Conservation (phyloP, 2,113 vertebrate species). For the Rutilus rutilus region DNA sequence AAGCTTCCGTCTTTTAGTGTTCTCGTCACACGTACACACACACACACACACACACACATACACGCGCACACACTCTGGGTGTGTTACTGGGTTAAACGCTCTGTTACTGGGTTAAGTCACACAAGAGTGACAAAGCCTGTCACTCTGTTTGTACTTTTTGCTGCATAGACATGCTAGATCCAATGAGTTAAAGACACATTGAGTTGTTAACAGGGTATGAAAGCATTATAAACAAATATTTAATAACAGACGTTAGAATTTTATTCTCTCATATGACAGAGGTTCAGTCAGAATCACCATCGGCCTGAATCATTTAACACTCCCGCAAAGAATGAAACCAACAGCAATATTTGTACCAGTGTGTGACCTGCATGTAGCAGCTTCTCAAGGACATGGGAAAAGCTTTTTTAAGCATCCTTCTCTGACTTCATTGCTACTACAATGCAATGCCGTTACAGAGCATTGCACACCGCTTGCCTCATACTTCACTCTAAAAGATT, state of each 20-base stretch:
- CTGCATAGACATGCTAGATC: neutral
- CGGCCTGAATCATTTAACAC: slow-evolving; percentile 27
- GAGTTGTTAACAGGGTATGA: neutral
- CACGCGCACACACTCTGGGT: neutral
- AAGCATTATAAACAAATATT: slow-evolving; percentile 27
- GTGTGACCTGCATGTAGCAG: slow-evolving; percentile 29
- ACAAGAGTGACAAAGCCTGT: neutral
- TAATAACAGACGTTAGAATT: neutral
- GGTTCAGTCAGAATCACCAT: slow-evolving; percentile 27
- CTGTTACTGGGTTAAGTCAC: neutral
- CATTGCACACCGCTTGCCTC: slow-evolving; percentile 52
- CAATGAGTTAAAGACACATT: neutral
- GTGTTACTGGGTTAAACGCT: neutral
- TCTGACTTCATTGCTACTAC: slow-evolving; percentile 21
- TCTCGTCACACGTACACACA: neutral
- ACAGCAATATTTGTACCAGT: neutral
- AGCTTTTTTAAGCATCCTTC: slow-evolving; percentile 2
- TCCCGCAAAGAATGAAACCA: slow-evolving; percentile 4
- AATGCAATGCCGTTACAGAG: slow-evolving; percentile 10
- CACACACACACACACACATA: neutral
- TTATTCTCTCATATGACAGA: neutral
- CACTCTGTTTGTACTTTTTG: neutral
- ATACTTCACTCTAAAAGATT: slow-evolving; percentile 40
- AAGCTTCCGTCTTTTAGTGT: neutral
- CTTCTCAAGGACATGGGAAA: neutral